Evolutionary conservation across 2,797 vertebrate species (phyloP).

Genomic region (Tachyglossus aculeatus): DNA sequence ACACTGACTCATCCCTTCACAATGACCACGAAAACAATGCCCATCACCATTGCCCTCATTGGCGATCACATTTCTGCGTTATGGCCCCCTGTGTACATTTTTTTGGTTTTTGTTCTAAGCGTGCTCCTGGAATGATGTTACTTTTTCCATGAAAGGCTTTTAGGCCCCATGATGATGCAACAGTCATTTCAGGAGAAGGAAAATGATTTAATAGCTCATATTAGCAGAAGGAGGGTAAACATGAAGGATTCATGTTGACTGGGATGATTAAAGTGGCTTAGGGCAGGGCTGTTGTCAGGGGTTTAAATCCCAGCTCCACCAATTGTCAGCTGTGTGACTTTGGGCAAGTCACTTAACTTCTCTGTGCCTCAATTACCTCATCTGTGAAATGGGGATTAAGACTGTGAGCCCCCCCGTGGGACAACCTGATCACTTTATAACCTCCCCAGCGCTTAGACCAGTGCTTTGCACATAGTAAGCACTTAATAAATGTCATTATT

Average conservation of each 20-base stretch:
- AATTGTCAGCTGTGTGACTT: too few relatives aligned
- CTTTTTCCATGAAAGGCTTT: constrained; percentile 30
- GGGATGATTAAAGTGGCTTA: constrained; percentile 41
- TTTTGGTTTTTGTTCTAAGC: constrained; percentile 13
- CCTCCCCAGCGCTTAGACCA: too few relatives aligned
- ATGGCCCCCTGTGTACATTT: not conserved
- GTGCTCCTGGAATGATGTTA: not conserved
- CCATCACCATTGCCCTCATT: not conserved
- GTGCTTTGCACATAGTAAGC: too few relatives aligned
- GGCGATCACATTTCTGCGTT: not conserved
- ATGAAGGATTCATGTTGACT: constrained; percentile 29
- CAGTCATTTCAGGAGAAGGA: constrained; percentile 39
- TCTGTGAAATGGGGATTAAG: too few relatives aligned
- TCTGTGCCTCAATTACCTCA: too few relatives aligned
- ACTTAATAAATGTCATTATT: too few relatives aligned
- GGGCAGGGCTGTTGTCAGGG: constrained; percentile 19
- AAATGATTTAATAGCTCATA: constrained; percentile 30
- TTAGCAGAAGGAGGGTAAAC: constrained; percentile 35
- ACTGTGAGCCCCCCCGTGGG: too few relatives aligned
- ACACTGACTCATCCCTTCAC: not conserved
- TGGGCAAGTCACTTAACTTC: too few relatives aligned
- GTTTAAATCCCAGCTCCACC: too few relatives aligned
- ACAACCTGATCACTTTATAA: too few relatives aligned
- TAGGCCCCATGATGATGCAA: constrained; percentile 11
- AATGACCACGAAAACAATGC: constrained; percentile 13